A percentile compares a stretch with the other conserved stretches of the same genome.
Evolutionary conservation across 1,140 invertebrate genomes (phyloP).

Genomic region (Dinoponera quadriceps): DNA sequence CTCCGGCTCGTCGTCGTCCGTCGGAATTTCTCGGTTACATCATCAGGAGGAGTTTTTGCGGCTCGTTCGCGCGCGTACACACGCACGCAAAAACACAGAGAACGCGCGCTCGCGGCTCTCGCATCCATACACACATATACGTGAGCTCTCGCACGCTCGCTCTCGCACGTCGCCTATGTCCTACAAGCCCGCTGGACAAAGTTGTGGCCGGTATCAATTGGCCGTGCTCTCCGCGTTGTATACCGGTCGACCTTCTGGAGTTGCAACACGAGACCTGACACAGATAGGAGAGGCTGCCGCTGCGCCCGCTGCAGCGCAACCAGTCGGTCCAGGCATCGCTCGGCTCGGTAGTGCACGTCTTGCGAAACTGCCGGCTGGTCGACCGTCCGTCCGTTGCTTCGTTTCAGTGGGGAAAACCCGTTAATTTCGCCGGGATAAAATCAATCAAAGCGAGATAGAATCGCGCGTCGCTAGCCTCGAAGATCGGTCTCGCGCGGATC

Average conservation of each 20-base stretch:
- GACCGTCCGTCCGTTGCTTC: conserved; percentile 3
- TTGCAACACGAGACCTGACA: conserved; percentile 84
- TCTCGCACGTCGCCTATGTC: conserved; percentile 54
- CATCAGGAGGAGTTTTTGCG: conserved; percentile 67
- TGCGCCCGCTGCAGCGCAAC: conserved; percentile 44
- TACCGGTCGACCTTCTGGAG: conserved; percentile 85
- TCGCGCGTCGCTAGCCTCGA: conserved; percentile 9
- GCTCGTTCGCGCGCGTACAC: conserved; percentile 5
- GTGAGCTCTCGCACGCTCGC: conserved; percentile 28
- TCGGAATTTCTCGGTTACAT: conserved; percentile 73
- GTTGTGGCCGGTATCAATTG: conserved; percentile 75
- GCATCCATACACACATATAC: conserved; percentile 1
- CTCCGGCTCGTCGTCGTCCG: conserved; percentile 20
- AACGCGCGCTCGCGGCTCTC: conserved; percentile 32
- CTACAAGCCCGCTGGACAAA: conserved; percentile 69
- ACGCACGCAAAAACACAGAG: conserved; percentile 10
- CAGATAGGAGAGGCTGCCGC: conserved; percentile 80
- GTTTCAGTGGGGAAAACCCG: conserved; percentile 70
- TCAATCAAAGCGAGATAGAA: conserved; percentile 47
- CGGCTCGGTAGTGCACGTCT: conserved; percentile 59
- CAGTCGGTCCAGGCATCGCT: conserved; percentile 52
- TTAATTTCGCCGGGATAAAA: conserved; percentile 67
- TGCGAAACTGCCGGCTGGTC: conserved; percentile 69
- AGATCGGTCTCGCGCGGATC: conserved; percentile 29
- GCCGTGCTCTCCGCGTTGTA: conserved; percentile 77